phyloP scores from a whole-genome alignment of 2,888 invertebrate species.

The Nymphalis polychloros region DNA sequence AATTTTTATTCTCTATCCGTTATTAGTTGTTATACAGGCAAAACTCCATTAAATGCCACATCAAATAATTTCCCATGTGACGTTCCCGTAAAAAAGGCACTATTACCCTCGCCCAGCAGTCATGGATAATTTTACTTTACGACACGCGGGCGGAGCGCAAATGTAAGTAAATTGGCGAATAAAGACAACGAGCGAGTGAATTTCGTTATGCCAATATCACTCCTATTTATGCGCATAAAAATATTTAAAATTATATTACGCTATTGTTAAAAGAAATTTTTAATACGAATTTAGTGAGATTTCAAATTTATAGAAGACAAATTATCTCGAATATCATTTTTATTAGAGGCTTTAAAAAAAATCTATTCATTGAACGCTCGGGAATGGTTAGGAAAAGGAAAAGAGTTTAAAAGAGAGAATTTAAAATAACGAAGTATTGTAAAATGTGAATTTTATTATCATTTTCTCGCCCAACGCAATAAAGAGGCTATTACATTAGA shows the following conservation, averaged over 20 bases:
- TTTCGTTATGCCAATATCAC: constrained; percentile 43
- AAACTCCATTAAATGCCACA: constrained; percentile 81
- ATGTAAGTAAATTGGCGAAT: constrained; percentile 80
- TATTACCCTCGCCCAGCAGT: constrained; percentile 76
- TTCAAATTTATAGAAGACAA: neutral
- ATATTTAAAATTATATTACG: neutral
- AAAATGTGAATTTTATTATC: constrained; percentile 32
- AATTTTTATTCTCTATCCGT: constrained; percentile 72
- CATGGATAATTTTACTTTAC: constrained; percentile 79
- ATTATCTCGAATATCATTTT: neutral
- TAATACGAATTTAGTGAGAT: neutral
- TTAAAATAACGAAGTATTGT: constrained; percentile 36
- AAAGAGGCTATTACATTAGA: no score
- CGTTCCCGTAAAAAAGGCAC: constrained; percentile 80
- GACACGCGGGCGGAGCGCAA: constrained; percentile 72
- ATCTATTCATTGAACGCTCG: constrained; percentile 6
- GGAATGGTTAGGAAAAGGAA: constrained; percentile 22
- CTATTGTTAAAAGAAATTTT: neutral
- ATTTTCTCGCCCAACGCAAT: constrained; percentile 13
- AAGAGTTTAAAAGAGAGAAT: constrained; percentile 33
- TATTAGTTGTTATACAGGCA: constrained; percentile 80
- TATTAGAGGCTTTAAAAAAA: neutral
- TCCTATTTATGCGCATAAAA: constrained; percentile 10
- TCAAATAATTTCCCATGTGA: constrained; percentile 82
- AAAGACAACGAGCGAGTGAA: constrained; percentile 68